phyloP scores from a whole-genome alignment of 2,797 vertebrate species.

The Falco rusticolus region DNA sequence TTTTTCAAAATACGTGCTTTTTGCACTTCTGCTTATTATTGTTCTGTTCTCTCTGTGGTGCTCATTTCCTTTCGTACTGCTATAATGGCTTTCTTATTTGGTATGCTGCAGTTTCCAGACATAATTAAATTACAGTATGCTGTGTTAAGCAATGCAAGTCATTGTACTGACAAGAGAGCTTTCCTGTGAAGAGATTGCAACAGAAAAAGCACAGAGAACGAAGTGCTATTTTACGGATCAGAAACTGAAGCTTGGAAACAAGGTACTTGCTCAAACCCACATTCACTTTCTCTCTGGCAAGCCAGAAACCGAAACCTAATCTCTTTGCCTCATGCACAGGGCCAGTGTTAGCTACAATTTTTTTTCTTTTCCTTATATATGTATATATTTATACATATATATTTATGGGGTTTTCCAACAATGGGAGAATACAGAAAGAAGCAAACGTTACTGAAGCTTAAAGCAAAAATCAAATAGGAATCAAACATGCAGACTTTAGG shows the following conservation, averaged over 20 bases:
- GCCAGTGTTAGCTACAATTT: background rate
- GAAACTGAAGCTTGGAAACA: background rate
- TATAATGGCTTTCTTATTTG: background rate
- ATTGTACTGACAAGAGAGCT: background rate
- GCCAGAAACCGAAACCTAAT: background rate
- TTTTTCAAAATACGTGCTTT: background rate
- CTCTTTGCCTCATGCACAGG: background rate
- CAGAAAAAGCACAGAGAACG: background rate
- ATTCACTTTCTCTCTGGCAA: background rate
- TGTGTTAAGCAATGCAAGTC: background rate
- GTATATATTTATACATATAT: background rate
- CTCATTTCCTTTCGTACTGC: background rate
- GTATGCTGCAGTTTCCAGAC: background rate
- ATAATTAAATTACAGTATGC: background rate
- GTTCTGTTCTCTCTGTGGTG: background rate
- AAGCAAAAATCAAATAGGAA: background rate
- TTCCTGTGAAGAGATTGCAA: background rate
- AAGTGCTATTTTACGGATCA: background rate
- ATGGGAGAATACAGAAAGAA: background rate
- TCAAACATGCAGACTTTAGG: background rate
- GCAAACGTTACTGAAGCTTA: background rate
- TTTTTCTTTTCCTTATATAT: background rate
- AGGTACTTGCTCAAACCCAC: background rate
- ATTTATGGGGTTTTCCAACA: background rate
- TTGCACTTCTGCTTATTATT: background rate